Conservation (phyloP, 2,888 invertebrate genomes). For the Brachypalpus laphriformis region DNA sequence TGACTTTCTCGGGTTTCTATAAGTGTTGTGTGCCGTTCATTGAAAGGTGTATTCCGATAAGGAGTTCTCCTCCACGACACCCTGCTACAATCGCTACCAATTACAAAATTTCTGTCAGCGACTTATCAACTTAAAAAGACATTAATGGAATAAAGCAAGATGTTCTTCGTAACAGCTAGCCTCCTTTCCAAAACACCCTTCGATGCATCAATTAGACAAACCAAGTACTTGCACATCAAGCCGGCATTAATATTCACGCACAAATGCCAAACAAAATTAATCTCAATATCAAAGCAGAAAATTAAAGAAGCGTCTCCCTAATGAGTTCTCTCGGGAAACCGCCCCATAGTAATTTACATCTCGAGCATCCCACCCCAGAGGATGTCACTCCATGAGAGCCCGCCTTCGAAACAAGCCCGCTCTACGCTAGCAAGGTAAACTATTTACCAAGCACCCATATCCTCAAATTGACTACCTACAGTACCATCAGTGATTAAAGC, state of each 20-base stretch:
- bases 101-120: too few species aligned
- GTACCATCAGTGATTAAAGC: slow-evolving; percentile 11
- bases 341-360: slow-evolving; percentile 22
- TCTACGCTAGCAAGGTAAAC: slow-evolving; percentile 30
- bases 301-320: slow-evolving; percentile 41
- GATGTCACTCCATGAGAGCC: not conserved
- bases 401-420: slow-evolving; percentile 13
- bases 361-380: not conserved
- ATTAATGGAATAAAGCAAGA: too few species aligned
- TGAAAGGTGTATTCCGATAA: too few species aligned
- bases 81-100: too few species aligned
- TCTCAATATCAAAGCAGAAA: slow-evolving; percentile 53
- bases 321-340: slow-evolving; percentile 43
- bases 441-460: slow-evolving; percentile 63
- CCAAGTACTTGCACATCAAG: not conserved
- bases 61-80: too few species aligned
- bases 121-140: too few species aligned
- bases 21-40: too few species aligned
- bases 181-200: not conserved
- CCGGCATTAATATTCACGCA: slow-evolving; percentile 10
- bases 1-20: too few species aligned
- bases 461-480: slow-evolving; percentile 10
- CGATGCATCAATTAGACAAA: not conserved
- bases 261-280: slow-evolving; percentile 40
- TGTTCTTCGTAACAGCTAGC: not conserved